phyloP scores from a whole-genome alignment of 2,113 vertebrate genomes.

The Lucifuga dentata region DNA sequence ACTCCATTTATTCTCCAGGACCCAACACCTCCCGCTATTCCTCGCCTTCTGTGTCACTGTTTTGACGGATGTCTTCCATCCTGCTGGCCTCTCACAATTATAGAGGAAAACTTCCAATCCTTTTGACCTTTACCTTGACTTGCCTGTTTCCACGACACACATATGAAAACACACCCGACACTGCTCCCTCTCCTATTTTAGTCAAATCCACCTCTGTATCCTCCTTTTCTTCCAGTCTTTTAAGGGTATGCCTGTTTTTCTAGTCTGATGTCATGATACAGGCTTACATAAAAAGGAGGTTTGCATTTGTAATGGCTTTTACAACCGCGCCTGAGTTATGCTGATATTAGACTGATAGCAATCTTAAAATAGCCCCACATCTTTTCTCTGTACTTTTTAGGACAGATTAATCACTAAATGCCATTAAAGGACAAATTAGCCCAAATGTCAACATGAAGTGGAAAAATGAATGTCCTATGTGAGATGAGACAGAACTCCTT shows the following conservation, averaged over 20 bases:
- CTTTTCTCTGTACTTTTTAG: conserved; percentile 19
- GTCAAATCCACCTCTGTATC: conserved; percentile 63
- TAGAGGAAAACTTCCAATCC: conserved; percentile 60
- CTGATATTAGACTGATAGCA: conserved; percentile 16
- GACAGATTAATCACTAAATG: neutral
- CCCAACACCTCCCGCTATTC: conserved; percentile 18
- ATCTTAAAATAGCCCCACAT: conserved; percentile 44
- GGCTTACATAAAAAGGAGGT: conserved; percentile 34
- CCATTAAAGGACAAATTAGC: conserved; percentile 34
- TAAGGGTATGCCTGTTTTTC: conserved; percentile 64
- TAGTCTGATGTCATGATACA: conserved; percentile 44
- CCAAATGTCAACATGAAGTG: too few relatives aligned
- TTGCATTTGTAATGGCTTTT: conserved; percentile 32
- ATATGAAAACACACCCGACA: conserved; percentile 65
- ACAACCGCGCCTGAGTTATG: conserved; percentile 26
- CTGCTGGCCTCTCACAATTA: conserved; percentile 72
- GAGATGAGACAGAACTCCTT: neutral
- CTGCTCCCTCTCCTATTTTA: conserved; percentile 78
- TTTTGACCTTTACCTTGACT: conserved; percentile 75
- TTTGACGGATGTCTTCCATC: conserved; percentile 78
- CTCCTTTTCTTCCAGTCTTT: conserved; percentile 65
- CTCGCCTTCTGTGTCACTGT: conserved; percentile 47
- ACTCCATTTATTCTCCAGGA: conserved; percentile 2
- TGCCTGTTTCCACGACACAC: conserved; percentile 79
- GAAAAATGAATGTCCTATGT: too few relatives aligned